Base-by-base conservation (phyloP, 2,888 invertebrate species). In the Aphodius sticticus region DNA sequence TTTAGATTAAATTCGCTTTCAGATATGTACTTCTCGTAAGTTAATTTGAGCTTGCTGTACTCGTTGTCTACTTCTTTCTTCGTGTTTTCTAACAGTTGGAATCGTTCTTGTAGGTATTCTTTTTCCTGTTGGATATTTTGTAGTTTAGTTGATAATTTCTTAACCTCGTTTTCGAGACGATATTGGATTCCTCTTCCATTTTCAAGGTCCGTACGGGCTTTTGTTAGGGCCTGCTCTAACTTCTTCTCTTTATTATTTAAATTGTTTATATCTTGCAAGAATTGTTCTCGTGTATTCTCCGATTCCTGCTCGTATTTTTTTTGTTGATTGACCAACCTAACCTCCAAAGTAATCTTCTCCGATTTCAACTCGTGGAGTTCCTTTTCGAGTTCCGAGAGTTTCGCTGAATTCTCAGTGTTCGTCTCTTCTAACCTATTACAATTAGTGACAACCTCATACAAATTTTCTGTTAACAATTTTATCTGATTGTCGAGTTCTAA, bases 151-250 rank as follows among this genome's bases (percentile, higher is more conserved):
- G 75, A 35, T 6, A 79, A 12, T 76, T 76, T 79, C 71, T 81
- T 81, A 15, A 80, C 78, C 16, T 79, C 79, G 37, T 78, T 78
- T 74, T 80, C 79, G 38, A 81, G 77, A n/a, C 77, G 70, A 16
- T 69, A 76, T 16, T 77, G 78, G 36, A 79, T 81, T 9, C 77
- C 81, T 16, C 15, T 70, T 76, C 78, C 77, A 70, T 82, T 82
- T 76, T 84, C 84, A 35, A 84, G 80, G 72, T 84, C 84, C 78
- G 70, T 80, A 69, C 81, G 82, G 9, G 84, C 80, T 71, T 82
- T 83, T 53, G 83, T 82, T 12, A 83, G 16, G 0, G 77, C 26
- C 14, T 36, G 16, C 37, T 78, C 81, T 35, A 79, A 69, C 69
- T 79, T 77, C n/a, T 16, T 14, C n/a, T 81, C 74, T 70, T 77